Evolutionary conservation across 2,888 invertebrate genomes (phyloP), one percentile per base, ranked within the genome.

Genomic region (Nemotelus nigrinus): DNA sequence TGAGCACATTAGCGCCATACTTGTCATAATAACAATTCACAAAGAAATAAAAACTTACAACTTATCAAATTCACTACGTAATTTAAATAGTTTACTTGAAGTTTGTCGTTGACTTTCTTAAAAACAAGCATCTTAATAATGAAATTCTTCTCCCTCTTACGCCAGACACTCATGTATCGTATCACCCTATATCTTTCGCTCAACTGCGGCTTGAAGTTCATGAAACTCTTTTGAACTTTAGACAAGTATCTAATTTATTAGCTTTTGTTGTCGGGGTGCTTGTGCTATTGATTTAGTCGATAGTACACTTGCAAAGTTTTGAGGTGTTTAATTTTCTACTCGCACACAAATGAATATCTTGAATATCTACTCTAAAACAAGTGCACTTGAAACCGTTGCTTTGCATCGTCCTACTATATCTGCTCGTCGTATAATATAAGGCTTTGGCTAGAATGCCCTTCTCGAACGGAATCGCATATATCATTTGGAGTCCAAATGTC

Each of bases 401-500:
- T 25, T 25, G 25, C 25, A 25, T 25, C 25, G 25, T 25, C 25
- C 25, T 25, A 25, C 25, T 25, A 25, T 25, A 1, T 25, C 25
- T 25, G 25, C 25, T 25, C 25, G 25, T 25, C 25, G 25, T 1
- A 25, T 25, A 25, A 25, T 25, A 25, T 25, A 25, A 25, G 25
- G 25, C 25, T 25, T 25, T 25, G 25, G 25, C 25, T 25, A 25
- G 25, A 25, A 25, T 60, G 41, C n/a, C 39, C 48, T 60, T 72
- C 57, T 2, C n/a, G 2, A 7, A 25, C 63, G 50, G 60, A 74
- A 50, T 39, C 63, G n/a, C 48, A 74, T 74, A 75, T 50, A 75
- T 75, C 63, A 64, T 64, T 47, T 47, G 5, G 39, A 48, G 44
- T 7, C 48, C 48, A 39, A 68, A 48, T 68, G 47, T 47, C 67